Base-by-base conservation (phyloP, 2,797 vertebrate species). In the Acipenser ruthenus region DNA sequence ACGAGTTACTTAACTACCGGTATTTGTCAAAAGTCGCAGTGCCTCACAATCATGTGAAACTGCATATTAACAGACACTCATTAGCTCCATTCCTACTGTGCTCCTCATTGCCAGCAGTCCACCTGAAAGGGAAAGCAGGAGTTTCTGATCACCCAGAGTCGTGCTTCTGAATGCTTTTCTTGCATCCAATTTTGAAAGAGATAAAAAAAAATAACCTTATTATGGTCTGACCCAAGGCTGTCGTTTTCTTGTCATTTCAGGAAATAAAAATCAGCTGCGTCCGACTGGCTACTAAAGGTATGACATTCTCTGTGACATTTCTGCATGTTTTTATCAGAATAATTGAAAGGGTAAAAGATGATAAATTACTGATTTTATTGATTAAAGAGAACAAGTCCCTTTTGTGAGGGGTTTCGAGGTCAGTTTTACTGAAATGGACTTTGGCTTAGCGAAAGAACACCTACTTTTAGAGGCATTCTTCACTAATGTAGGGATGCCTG, bases 191-290 rank as follows among this genome's bases (percentile, higher is more conserved):
- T 37, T 37, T 37, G 23, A 37, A 37, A 37, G 23, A 37, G 23
- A 37, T 2, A 37, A 37, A 37, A 37, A 37, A 37, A 37, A 37
- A 18, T 1, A 37, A 37, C 23, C 23, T 37, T 37, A 37, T 4
- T 37, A 37, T 37, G 23, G 23, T 37, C 23, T 37, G 23, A 66
- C 11, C 3, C 52, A 66, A 59, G 49, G 55, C 49, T 49, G 7
- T 37, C 8, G 74, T 62, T 65, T 73, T 81, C 78, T 74, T 82
- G 55, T 84, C 23, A 82, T 84, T 80, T 63, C 86, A 98, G 96
- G 95, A 98, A 82, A 97, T 93, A 76, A 98, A 97, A 88, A 96
- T 97, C 89, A 97, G 95, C 91, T 98, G 96, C 71, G 90, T 98
- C 73, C 91, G 93, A 58, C 88, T 98, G 81, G 96, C 95, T 68